phyloP scores from a whole-genome alignment of 1,140 invertebrate genomes.

The Lordiphosa mommai region DNA sequence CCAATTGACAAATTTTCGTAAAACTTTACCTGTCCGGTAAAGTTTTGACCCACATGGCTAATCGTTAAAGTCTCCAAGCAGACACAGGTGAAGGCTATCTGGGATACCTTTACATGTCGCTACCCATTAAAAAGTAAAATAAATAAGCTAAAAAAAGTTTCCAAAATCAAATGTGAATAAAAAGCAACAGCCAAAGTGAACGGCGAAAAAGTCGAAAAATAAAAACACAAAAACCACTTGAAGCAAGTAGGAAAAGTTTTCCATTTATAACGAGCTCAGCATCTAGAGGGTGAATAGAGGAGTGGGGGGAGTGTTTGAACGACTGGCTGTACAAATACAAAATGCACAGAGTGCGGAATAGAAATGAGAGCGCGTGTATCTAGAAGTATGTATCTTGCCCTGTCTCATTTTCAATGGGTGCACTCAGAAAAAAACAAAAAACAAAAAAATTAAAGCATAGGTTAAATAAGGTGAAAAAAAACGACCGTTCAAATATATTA shows the following conservation, averaged over 20 bases:
- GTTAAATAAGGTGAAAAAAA: too few relatives aligned
- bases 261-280: constrained; percentile 70
- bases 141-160: constrained; percentile 63
- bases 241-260: constrained; percentile 71
- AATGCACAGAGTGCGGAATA: background rate
- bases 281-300: constrained; percentile 35
- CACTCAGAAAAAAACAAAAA: too few relatives aligned
- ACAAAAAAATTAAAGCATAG: too few relatives aligned
- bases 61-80: constrained; percentile 43
- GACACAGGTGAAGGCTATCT: background rate
- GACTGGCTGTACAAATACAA: background rate
- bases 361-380: background rate
- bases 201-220: constrained; percentile 16
- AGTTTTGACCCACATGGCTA: constrained; percentile 64
- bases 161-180: constrained; percentile 54
- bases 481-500: too few relatives aligned
- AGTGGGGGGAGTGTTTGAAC: too few relatives aligned
- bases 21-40: constrained; percentile 7
- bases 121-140: constrained; percentile 73
- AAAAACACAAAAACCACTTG: constrained; percentile 52
- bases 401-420: too few relatives aligned
- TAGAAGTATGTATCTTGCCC: constrained; percentile 9
- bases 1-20: constrained; percentile 3
- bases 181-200: constrained; percentile 32
- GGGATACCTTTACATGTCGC: too few relatives aligned